These are phyloP conservation scores for Paraescarpia echinospica DNA, from an alignment of 1,140 invertebrate genomes.

Conservation along the genomic window DNA sequence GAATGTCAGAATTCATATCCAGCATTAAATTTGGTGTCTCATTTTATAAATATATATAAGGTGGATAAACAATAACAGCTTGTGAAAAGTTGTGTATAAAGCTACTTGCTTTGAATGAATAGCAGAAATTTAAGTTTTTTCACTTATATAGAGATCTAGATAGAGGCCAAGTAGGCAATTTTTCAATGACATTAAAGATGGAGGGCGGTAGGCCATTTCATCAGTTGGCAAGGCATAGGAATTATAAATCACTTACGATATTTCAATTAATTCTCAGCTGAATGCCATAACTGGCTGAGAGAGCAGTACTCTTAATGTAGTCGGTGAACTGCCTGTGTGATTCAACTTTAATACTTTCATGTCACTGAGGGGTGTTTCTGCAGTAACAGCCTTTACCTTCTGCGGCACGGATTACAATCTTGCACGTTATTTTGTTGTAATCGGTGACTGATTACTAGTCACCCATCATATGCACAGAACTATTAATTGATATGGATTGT, in stretches of 20 bases:
- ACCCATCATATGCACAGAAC: no score
- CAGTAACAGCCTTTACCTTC: background rate
- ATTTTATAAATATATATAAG: background rate
- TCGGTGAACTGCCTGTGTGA: background rate
- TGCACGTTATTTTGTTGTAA: no score
- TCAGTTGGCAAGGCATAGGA: background rate
- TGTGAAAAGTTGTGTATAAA: background rate
- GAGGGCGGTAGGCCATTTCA: background rate
- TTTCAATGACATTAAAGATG: background rate
- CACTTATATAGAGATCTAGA: background rate
- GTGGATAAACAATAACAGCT: background rate
- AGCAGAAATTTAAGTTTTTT: background rate
- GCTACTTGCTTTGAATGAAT: background rate
- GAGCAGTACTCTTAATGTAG: background rate
- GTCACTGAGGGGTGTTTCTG: background rate
- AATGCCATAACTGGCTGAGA: background rate
- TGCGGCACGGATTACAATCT: no score
- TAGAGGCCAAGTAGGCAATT: background rate
- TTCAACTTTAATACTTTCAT: background rate
- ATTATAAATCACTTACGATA: background rate
- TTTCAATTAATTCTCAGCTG: background rate
- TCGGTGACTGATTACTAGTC: no score
- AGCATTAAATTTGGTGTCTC: background rate
- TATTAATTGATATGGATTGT: no score
- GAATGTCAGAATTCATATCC: background rate